Conservation (phyloP, 1,140 invertebrate genomes). For the Drosophila novamexicana region DNA sequence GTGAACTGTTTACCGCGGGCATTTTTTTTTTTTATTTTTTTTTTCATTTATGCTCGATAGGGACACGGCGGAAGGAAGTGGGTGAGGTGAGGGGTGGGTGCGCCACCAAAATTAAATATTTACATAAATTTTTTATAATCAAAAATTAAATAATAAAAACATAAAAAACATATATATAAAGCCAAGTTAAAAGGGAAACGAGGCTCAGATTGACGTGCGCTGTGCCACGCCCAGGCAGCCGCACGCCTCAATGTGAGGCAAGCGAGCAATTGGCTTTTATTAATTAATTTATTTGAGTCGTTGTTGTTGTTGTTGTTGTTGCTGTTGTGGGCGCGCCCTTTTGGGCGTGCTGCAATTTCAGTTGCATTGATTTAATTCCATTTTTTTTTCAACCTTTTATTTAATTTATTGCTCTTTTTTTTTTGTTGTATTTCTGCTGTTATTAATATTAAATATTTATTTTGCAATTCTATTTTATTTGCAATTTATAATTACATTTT, state of each 20-base stretch:
- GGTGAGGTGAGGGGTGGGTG: background rate
- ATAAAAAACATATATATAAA: conserved; percentile 3
- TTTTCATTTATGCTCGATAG: conserved; percentile 2
- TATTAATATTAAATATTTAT: conserved; percentile 83
- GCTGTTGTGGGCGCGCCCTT: background rate
- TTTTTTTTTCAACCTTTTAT: conserved; percentile 36
- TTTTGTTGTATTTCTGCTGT: conserved; percentile 43
- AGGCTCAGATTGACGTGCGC: conserved; percentile 14
- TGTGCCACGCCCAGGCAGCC: background rate
- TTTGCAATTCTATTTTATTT: conserved; percentile 80
- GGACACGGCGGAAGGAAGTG: conserved; percentile 12
- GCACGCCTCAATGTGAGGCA: conserved; percentile 10
- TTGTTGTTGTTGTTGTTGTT: conserved; percentile 37
- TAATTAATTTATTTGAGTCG: conserved; percentile 77
- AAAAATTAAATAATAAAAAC: conserved; percentile 75
- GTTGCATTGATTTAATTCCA: conserved; percentile 33
- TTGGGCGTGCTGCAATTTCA: conserved; percentile 20
- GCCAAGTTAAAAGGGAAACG: conserved; percentile 2
- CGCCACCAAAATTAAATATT: conserved; percentile 64
- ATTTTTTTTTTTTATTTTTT: conserved; percentile 11
- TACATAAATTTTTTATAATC: conserved; percentile 66
- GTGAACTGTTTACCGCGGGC: conserved; percentile 31
- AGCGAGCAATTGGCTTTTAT: conserved; percentile 63
- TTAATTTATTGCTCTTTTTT: conserved; percentile 38
- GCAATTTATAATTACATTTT: conserved; percentile 77